Base-by-base conservation (phyloP, 2,797 vertebrate genomes). In the Ptychadena robeensis region DNA sequence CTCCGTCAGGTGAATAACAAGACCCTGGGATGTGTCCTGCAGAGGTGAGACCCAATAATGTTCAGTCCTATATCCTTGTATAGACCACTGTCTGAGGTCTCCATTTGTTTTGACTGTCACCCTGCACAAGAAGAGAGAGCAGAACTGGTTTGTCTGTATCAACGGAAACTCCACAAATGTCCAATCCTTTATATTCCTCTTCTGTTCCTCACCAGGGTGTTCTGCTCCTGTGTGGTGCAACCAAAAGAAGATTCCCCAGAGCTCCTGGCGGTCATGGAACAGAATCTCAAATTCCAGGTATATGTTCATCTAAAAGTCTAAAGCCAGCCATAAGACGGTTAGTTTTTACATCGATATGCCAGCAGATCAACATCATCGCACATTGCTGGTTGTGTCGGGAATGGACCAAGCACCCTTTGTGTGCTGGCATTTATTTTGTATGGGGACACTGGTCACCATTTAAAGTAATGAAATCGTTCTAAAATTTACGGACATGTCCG, bases 1-100 rank as follows among this genome's bases (percentile, higher is more conserved):
- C 87, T 92, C 14, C 86, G 91, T 59, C 86, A 91, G 2, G 87
- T 93, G 57, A 82, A 89, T 38, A 87, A 74, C 4, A 85, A 86
- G 0, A 74, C 75, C 5, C 11, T 88, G 0, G 89, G 88, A 27
- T 93, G 92, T 80, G 40, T 88, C 44, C 87, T 93, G 7, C 89
- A 92, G 73, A 91, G 73, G 90, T 92, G 87, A 78, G 73, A 53
- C 15, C 12, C 44, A 9, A 18, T 7, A 3, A 53, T 53, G 18
- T 15, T 22, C 15, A 1, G 15, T 22, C 6, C 15, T 5, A 11
- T 9, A 53, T 22, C 10, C 44, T 18, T 8, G 4, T 53, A 53
- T 2, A 22, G 44, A 18, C 22, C 44, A 53, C 44, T 53, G 44
- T n/a, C 44, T 22, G 15, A 7, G 18, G 44, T 22, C 6, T 0